Percentiles rank a stretch among this genome's conserved stretches.
Evolutionary conservation across 2,888 invertebrate genomes (phyloP).

Genomic region (Ormyrus thymus): DNA sequence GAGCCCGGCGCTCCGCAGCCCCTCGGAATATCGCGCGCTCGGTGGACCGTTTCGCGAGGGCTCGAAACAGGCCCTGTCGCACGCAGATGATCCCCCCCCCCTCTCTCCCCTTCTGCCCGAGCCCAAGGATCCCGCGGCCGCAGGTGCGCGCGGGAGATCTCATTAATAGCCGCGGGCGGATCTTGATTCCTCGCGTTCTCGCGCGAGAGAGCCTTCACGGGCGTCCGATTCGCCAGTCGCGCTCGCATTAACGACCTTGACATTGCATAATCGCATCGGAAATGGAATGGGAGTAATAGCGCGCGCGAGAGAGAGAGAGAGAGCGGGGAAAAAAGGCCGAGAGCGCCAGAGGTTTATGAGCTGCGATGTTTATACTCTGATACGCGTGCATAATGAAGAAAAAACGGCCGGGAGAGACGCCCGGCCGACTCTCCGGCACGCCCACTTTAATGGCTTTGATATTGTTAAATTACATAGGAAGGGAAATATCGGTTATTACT

Average conservation of each 20-base stretch:
- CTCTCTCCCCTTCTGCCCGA: too few relatives aligned
- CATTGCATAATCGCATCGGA: constrained; percentile 42
- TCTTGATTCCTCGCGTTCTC: neutral
- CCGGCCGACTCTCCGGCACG: neutral
- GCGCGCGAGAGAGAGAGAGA: neutral
- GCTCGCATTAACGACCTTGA: constrained; percentile 49
- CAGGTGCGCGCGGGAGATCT: neutral
- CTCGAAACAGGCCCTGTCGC: neutral
- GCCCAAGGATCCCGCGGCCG: neutral
- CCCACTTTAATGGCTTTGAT: constrained; percentile 40
- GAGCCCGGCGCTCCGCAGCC: neutral
- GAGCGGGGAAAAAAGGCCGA: too few relatives aligned
- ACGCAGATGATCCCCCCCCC: constrained; percentile 1
- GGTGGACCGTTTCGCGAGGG: constrained; percentile 12
- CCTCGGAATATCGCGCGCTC: constrained; percentile 11
- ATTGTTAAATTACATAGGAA: constrained; percentile 26
- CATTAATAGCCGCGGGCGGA: constrained; percentile 16
- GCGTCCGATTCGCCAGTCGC: neutral
- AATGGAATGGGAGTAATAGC: constrained; percentile 1
- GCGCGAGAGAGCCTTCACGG: too few relatives aligned
- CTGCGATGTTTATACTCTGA: neutral
- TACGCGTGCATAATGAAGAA: constrained; percentile 2
- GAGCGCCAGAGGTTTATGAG: too few relatives aligned
- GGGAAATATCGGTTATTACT: constrained; percentile 20
- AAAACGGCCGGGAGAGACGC: neutral